Base-by-base conservation (phyloP, 2,113 vertebrate genomes). In the Gallinago jamesoni region DNA sequence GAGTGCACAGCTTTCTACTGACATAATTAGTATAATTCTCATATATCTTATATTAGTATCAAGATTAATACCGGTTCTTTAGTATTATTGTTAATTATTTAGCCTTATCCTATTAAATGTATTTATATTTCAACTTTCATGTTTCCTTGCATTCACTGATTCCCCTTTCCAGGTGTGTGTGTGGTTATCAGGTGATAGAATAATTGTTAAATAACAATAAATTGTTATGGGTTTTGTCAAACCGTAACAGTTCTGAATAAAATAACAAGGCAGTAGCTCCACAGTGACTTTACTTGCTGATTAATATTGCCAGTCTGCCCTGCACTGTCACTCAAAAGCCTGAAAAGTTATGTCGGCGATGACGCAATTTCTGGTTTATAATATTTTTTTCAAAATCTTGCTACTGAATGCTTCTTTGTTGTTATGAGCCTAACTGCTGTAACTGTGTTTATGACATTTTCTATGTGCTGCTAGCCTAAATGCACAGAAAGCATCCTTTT, bases 281-380 rank as follows among this genome's bases (percentile, higher is more conserved):
- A 41, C 21, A n/a, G 21, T 53, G 16, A 66, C 23, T 62, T 78
- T 33, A 62, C 21, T 63, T 50, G n/a, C 47, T 1, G 2, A 27
- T 68, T 45, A 75, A 56, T 57, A 35, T 7, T 89, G 33, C 13
- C 25, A 24, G 63, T 64, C 39, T 81, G 24, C 22, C n/a, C 37
- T 24, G 12, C 15, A 43, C 14, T 57, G 52, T 37, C 45, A 72
- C 19, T 47, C 28, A 57, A 25, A 87, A 87, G 41, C n/a, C 27
- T 57, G 23, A 70, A 59, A 72, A 1, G 0, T n/a, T 64, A 27
- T 1, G 1, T 47, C 1, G 0, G 45, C 59, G 37, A 41, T 31
- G n/a, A 48, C 35, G n/a, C 17, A 59, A 53, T 14, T 60, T 20
- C 17, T 60, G 21, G 8, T 47, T 81, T 77, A 66, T 59, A 77